phyloP scores from a whole-genome alignment of 2,113 vertebrate genomes.

The Phrynosoma blainvillii region DNA sequence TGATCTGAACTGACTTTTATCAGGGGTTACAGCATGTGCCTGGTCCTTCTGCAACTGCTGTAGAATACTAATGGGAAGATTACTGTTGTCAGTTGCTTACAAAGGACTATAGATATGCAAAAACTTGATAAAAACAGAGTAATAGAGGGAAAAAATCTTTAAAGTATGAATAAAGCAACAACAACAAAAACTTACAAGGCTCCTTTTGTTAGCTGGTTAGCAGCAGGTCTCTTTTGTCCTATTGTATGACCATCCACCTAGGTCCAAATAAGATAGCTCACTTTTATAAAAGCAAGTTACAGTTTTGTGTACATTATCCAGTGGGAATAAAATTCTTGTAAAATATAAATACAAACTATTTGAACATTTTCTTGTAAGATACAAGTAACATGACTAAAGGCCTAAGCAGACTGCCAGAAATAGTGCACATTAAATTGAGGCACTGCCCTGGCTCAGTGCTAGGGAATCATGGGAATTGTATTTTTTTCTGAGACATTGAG shows the following conservation, averaged over 20 bases:
- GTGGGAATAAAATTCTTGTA: conserved; percentile 12
- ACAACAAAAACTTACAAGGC: conserved; percentile 85
- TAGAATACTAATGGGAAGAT: conserved; percentile 80
- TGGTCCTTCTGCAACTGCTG: conserved; percentile 91
- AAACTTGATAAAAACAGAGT: background rate
- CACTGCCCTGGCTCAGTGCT: no score
- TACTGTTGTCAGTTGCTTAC: background rate
- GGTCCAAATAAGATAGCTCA: conserved; percentile 38
- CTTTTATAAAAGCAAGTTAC: conserved; percentile 22
- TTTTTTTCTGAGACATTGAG: no score
- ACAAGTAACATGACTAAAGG: background rate
- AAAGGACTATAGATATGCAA: background rate
- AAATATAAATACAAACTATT: background rate
- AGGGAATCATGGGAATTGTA: no score
- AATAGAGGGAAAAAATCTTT: background rate
- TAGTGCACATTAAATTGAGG: no score
- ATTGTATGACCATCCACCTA: conserved; percentile 77
- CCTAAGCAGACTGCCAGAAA: no score
- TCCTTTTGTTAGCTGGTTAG: conserved; percentile 91
- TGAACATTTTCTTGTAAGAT: background rate
- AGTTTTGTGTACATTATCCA: background rate
- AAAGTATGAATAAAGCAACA: conserved; percentile 17
- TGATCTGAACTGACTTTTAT: conserved; percentile 84
- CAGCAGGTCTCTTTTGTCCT: conserved; percentile 87
- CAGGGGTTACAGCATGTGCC: conserved; percentile 79